phyloP scores from a whole-genome alignment of 2,888 invertebrate species.

The Hipparchia semele region DNA sequence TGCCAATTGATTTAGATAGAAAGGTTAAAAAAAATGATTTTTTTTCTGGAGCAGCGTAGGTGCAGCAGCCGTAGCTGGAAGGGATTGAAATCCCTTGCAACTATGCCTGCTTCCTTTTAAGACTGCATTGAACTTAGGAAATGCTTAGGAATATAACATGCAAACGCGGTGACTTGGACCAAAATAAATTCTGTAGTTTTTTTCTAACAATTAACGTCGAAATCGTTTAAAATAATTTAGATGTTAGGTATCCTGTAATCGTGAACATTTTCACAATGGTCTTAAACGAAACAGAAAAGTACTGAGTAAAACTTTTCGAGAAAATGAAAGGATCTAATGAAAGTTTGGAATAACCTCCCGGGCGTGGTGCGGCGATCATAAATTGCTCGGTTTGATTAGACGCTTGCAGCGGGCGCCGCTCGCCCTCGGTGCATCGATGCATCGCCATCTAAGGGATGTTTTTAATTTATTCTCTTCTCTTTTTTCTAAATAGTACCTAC shows the following conservation, averaged over 20 bases:
- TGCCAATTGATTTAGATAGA: too few relatives aligned
- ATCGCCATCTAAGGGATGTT: slow-evolving; percentile 53
- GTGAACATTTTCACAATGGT: not conserved
- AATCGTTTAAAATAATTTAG: not conserved
- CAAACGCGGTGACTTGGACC: too few relatives aligned
- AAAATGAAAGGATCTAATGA: slow-evolving; percentile 17
- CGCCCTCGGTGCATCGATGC: slow-evolving; percentile 63
- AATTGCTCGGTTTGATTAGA: slow-evolving; percentile 81
- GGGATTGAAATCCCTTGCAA: too few relatives aligned
- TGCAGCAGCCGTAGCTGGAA: too few relatives aligned
- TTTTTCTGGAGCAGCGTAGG: too few relatives aligned
- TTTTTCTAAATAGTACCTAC: not conserved
- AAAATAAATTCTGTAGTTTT: not conserved
- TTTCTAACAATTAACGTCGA: not conserved
- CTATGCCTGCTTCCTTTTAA: too few relatives aligned
- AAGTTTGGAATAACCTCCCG: slow-evolving; percentile 40
- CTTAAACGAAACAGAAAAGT: not conserved
- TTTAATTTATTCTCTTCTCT: not conserved
- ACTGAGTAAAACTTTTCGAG: slow-evolving; percentile 7
- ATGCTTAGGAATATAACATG: too few relatives aligned
- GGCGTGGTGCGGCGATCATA: slow-evolving; percentile 68
- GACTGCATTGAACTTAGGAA: too few relatives aligned
- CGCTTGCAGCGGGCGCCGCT: slow-evolving; percentile 51
- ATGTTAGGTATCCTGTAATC: not conserved
- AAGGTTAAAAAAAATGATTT: too few relatives aligned